Base-by-base conservation (phyloP, 2,888 invertebrate species). In the Spilosoma lubricipeda region DNA sequence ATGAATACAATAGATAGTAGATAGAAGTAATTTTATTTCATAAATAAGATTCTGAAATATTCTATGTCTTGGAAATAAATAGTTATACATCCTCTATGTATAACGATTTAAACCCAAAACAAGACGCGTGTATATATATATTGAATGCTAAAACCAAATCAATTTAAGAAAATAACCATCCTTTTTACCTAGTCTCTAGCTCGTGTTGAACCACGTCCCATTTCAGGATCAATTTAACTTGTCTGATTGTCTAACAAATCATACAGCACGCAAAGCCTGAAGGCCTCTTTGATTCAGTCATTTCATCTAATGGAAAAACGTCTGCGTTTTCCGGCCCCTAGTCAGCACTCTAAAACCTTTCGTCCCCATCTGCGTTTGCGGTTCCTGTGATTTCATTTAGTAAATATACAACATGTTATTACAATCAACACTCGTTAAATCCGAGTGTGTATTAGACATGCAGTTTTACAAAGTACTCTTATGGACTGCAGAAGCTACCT, bases 271-370 rank as follows among this genome's bases (percentile, higher is more conserved):
- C 63, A 63, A 63, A 7, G 30, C 27, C 63, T 63, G 63, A 30
- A 30, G 30, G 30, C 63, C 30, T 63, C 8, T 63, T 63, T 30
- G 63, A 63, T 63, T 63, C 8, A 30, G 63, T 63, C 63, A 63
- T 30, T 63, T 63, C 30, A 30, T 63, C 30, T 63, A 63, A 63
- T 63, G 30, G 63, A 63, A 63, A 63, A 63, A 63, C 63, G 63
- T 63, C 63, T 63, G 18, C 63, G 18, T 63, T 63, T 63, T 63
- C 63, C 63, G 63, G 30, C 15, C 30, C 30, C 30, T 63, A 63
- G 63, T 63, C 63, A 63, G 63, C 63, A 63, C 63, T 63, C 18
- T 63, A 63, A 63, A 63, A 63, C 30, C 63, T 30, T 63, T 63
- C 63, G 18, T 63, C 63, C 63, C 63, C 30, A 30, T 30, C 63